Conservation (phyloP, 2,113 vertebrate genomes). For the Leptocoma aspasia region DNA sequence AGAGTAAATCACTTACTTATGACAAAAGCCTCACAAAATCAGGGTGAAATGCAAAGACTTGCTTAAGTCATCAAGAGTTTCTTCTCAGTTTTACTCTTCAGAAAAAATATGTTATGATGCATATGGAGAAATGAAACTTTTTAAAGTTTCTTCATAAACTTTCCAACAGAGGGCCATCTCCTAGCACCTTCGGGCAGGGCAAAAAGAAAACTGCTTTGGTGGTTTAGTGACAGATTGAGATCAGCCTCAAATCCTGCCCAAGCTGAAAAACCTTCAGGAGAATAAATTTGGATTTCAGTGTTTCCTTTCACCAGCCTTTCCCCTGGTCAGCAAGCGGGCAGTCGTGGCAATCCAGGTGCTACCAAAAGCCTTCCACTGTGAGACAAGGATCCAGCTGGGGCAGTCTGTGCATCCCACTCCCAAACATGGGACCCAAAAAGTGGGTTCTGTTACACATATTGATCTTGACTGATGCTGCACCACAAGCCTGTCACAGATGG, state of each 20-base stretch:
- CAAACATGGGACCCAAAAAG: background rate
- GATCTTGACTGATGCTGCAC: background rate
- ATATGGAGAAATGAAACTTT: background rate
- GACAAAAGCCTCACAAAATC: background rate
- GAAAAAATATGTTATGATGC: background rate
- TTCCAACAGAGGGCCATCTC: background rate
- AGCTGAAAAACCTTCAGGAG: background rate
- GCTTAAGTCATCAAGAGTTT: background rate
- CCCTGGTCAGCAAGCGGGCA: background rate
- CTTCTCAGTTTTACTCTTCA: background rate
- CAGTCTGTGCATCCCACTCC: background rate
- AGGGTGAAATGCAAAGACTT: background rate
- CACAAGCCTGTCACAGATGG: background rate
- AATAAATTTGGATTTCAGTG: background rate
- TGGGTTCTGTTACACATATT: background rate
- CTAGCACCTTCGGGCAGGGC: background rate
- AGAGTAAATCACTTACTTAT: background rate
- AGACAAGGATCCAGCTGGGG: rapidly evolving
- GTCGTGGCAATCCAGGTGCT: background rate
- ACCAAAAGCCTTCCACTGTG: background rate
- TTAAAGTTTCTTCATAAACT: background rate
- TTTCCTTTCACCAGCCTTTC: background rate
- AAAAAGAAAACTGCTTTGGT: background rate
- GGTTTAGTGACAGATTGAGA: rapidly evolving
- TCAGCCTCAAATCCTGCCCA: background rate